These are phyloP conservation scores for Cairina moschata DNA, from an alignment of 2,113 vertebrate genomes.

Conservation along the genomic window DNA sequence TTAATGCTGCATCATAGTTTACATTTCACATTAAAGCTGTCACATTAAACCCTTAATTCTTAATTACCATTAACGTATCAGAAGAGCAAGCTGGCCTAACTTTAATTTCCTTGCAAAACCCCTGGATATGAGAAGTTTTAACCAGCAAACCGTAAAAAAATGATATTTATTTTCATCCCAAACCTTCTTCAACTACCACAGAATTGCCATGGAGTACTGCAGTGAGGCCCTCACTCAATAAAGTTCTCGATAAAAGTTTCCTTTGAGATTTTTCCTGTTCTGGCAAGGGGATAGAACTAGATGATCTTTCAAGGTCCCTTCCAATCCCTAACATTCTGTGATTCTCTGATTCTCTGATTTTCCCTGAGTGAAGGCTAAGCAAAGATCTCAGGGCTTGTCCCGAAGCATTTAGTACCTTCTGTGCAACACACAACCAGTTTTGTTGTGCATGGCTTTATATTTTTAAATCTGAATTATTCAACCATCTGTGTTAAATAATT, in stretches of 20 bases:
- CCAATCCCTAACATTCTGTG: too few relatives aligned
- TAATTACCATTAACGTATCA: background rate
- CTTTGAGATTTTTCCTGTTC: background rate
- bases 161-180: background rate
- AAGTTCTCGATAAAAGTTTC: background rate
- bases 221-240: background rate
- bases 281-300: too few relatives aligned
- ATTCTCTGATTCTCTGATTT: too few relatives aligned
- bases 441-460: background rate
- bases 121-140: background rate
- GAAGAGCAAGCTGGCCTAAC: background rate
- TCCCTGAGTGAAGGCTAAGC: background rate
- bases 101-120: background rate
- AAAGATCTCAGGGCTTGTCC: background rate
- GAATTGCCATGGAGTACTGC: background rate
- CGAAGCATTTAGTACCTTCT: background rate
- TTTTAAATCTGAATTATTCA: background rate
- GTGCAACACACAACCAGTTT: background rate
- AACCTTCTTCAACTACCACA: background rate
- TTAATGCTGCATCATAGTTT: background rate
- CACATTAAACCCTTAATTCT: background rate
- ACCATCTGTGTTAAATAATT: background rate
- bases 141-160: background rate
- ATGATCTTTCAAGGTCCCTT: too few relatives aligned
- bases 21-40: background rate